Base-by-base conservation (phyloP, 2,113 vertebrate species). In the Macquaria ambigua region DNA sequence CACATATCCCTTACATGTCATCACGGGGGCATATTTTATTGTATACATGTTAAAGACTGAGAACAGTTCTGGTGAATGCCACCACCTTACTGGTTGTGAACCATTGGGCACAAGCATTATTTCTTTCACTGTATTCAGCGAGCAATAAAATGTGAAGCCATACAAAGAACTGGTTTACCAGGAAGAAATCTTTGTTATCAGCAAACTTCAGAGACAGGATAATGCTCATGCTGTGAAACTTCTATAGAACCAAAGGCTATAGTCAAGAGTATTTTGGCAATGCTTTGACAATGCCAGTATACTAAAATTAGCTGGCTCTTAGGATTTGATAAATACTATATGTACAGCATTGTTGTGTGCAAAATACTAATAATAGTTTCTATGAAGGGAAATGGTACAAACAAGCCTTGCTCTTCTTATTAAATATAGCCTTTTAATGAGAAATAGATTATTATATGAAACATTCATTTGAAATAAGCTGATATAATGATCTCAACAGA, bases 391-490 rank as follows among this genome's bases (percentile, higher is more conserved):
- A 86, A 87, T 21, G 72, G 92, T 92, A 95, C 86, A 95, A 93
- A 96, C 83, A 92, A 91, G 90, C 90, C 89, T 88, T 86, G 89
- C 91, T 93, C 93, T 94, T 95, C 93, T 94, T 96, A 96, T 96
- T 96, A 96, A 96, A 96, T 96, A 96, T 96, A 96, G 94, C 94
- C 91, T 96, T 96, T 96, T 96, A 96, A 96, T 96, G 95, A 95
- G 95, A 96, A 96, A 96, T 95, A 95, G 95, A 96, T 93, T 96
- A 95, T 95, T 95, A 96, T 96, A 95, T 96, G 95, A 96, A 95
- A 96, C 96, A 96, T 96, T 96, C 95, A 96, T 95, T 96, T 96
- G 94, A 96, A 96, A 95, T 95, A 94, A 96, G 95, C 93, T 92
- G 94, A 95, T 94, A 94, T 91, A 89, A 93, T 95, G 91, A 92